Percentiles rank a stretch among this genome's conserved stretches.
Conservation (phyloP, 2,797 vertebrate species). For the Paramormyrops hopkinsi region DNA sequence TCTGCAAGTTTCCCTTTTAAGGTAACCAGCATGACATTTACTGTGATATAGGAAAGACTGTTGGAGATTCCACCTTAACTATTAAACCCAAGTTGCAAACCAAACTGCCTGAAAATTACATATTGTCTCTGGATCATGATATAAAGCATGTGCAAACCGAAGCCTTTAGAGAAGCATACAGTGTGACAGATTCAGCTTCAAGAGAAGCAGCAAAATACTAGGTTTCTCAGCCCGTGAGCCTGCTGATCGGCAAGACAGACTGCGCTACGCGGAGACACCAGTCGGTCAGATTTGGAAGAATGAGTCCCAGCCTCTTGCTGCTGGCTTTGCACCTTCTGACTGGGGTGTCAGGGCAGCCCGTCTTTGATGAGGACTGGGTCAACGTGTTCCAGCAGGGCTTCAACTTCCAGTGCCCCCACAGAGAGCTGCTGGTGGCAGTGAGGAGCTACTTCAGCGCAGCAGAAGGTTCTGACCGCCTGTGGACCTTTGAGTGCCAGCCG, state of each 20-base stretch:
- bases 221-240: neutral
- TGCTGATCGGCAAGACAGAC: neutral
- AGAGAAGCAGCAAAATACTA: neutral
- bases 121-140: constrained; percentile 62
- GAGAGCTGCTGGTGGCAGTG: constrained; percentile 80
- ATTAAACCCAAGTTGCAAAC: constrained; percentile 37
- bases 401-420: constrained; percentile 90
- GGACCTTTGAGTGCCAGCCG: constrained; percentile 87
- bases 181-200: constrained; percentile 17
- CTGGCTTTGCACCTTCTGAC: constrained; percentile 60
- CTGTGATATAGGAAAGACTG: neutral
- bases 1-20: constrained; percentile 43
- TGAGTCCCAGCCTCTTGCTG: constrained; percentile 63
- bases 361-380: constrained; percentile 73
- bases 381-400: constrained; percentile 87
- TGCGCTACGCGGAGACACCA: constrained; percentile 38
- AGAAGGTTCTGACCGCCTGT: constrained; percentile 83
- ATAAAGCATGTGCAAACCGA: constrained; percentile 79
- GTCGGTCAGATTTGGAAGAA: constrained; percentile 53
- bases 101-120: constrained; percentile 67
- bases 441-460: constrained; percentile 79
- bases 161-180: constrained; percentile 61
- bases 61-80: constrained; percentile 74
- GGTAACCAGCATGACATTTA: constrained; percentile 29
- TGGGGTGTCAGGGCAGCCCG: constrained; percentile 38